Evolutionary conservation across 2,888 invertebrate genomes (phyloP), one percentile per base, ranked within the genome.

Genomic region (Apamea epomidion): DNA sequence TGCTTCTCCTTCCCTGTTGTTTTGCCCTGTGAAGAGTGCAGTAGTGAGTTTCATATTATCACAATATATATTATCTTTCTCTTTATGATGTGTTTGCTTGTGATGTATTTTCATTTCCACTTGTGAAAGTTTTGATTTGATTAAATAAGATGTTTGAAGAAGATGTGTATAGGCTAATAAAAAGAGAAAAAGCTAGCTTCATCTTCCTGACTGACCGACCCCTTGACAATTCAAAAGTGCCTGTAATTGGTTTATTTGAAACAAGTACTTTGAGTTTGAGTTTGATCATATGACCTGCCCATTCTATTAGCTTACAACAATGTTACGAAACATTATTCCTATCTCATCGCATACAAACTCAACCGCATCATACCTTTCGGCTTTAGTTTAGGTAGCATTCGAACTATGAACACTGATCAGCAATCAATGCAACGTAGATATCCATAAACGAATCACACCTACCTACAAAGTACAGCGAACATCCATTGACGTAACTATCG

Each of bases 401-500:
- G 58, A n/a, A 72, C 18, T 37, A 72, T 37, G 4, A n/a, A 37
- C 2, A 71, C 25, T 18, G 42, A 7, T 54, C 32, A 37, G 3
- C 25, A 71, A 32, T 71, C 25, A 71, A 32, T 71, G 32, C 16
- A 51, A 51, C 48, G 16, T 21, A 37, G 58, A 16, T 58, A 58
- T 73, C 14, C 29, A 21, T 32, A 21, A n/a, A 14, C 54, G 7
- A 45, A 32, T 18, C 0, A 37, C 14, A 70, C 37, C n/a, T 32
- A 54, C 64, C 45, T 60, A 64, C 29, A 60, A 16, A 4, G 14
- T 14, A 37, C 60, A 16, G 2, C 21, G 21, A 64, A 12, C 32
- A n/a, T 25, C 37, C 48, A 74, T 48, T 82, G 62, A 72, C 72
- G 65, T 68, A 67, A 54, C 87, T 68, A 58, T 62, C 64, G 51